A percentile compares a stretch with the other conserved stretches of the same genome.
Conservation (phyloP, 2,888 invertebrate genomes). For the Troilus luridus region DNA sequence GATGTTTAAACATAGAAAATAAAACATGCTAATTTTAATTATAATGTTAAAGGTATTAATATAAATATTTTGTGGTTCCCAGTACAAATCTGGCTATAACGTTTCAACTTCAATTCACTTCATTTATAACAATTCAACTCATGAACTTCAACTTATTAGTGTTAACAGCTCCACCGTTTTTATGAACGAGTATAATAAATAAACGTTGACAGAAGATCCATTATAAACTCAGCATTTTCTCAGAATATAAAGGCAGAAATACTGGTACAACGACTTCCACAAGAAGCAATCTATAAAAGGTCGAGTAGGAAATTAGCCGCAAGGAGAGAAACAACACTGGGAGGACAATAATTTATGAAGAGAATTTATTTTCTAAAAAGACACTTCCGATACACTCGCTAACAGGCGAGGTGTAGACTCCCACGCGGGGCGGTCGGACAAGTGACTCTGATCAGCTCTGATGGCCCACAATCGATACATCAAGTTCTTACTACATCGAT, state of each 20-base stretch:
- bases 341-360: not conserved
- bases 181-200: not conserved
- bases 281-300: not conserved
- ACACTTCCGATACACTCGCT: not conserved
- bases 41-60: too few relatives aligned
- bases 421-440: not conserved
- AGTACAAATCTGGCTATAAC: too few relatives aligned
- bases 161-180: not conserved
- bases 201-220: not conserved
- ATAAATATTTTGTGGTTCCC: too few relatives aligned
- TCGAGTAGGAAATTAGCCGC: constrained; percentile 1
- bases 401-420: not conserved
- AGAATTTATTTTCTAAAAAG: not conserved
- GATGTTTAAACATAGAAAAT: too few relatives aligned
- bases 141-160: not conserved
- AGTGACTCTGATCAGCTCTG: constrained; percentile 12
- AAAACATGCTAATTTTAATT: too few relatives aligned
- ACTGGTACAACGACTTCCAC: not conserved
- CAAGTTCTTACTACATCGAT: constrained; percentile 16
- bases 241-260: too few relatives aligned
- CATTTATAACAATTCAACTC: too few relatives aligned
- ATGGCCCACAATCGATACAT: constrained; percentile 26
- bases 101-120: too few relatives aligned
- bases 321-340: not conserved
- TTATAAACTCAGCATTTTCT: not conserved